A percentile compares a stretch with the other conserved stretches of the same genome.
Evolutionary conservation across 2,113 vertebrate genomes (phyloP).

Genomic region (Semnornis frantzii): DNA sequence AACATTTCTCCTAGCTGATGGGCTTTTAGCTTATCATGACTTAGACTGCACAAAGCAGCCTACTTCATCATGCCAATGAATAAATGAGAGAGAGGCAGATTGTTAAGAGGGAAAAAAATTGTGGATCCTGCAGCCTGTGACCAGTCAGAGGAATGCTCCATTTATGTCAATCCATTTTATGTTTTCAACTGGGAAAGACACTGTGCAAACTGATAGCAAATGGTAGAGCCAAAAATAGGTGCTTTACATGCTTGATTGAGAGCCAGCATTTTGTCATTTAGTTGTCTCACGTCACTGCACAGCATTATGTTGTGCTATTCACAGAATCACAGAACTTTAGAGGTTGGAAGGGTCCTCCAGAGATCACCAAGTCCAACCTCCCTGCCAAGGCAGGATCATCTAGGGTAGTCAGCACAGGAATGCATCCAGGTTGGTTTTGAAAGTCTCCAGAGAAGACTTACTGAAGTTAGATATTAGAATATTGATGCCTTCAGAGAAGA

Average conservation of each 20-base stretch:
- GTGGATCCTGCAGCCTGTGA: not conserved
- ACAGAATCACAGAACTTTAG: no score
- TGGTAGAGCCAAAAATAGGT: slow-evolving; percentile 50
- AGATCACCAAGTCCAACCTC: no score
- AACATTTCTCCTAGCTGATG: not conserved
- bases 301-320: not conserved
- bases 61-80: not conserved
- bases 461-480: no score
- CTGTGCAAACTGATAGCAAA: slow-evolving; percentile 49
- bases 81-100: not conserved
- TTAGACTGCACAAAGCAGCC: not conserved
- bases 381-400: no score
- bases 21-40: not conserved
- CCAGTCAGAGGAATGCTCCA: slow-evolving; percentile 13
- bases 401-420: no score
- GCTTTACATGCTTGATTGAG: slow-evolving; percentile 40
- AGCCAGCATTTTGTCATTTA: slow-evolving; percentile 62
- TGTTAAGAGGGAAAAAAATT: not conserved
- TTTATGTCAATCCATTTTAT: slow-evolving; percentile 36
- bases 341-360: no score
- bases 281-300: slow-evolving; percentile 21
- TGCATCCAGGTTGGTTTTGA: no score
- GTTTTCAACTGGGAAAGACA: slow-evolving; percentile 56
- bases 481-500: no score
- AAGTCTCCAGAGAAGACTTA: no score